Base-by-base conservation (phyloP, 1,140 invertebrate species). In the roundworm (Caenorhabditis elegans) region DNA sequence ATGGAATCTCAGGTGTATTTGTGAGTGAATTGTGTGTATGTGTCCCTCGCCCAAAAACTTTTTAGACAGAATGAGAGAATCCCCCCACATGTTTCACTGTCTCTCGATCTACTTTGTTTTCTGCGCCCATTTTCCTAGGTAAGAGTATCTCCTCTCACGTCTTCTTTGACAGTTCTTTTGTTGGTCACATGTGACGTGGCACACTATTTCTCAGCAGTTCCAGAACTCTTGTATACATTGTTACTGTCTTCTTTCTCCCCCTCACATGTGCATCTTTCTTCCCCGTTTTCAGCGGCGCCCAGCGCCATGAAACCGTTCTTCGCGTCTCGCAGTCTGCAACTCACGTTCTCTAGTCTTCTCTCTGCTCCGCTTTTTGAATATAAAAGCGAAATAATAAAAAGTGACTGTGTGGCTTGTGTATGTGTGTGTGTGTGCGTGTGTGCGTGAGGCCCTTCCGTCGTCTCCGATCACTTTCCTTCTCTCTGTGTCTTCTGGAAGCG, bases 351-450 rank as follows among this genome's bases (percentile, higher is more conserved):
- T 70, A 70, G 11, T 39, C 39, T 36, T 70, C 60, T 70, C n/a
- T 70, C 60, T 39, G 60, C 60, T 70, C 60, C 60, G 60, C 60
- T 70, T 70, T 70, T 70, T 70, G 60, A 70, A 70, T 70, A 70
- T 70, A 70, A 70, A 70, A 70, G 60, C 60, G 60, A 70, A 70
- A 70, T 70, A 70, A 70, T 70, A 70, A 70, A 70, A 70, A 70
- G 60, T 39, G 60, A 70, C 60, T 70, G 60, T 70, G 60, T 70
- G 34, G 60, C 60, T 70, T 70, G 60, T 70, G 39, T 15, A 15
- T 43, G 60, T 70, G 34, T 70, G 60, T 24, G 11, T 24, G 51
- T 28, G 26, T 60, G 34, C 36, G 34, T 70, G 60, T 24, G 11
- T 24, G 51, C 53, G 26, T 60, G 34, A 70, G 60, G 60, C 60